Conservation (phyloP, 2,113 vertebrate species). For the Cyprinodon tularosa region DNA sequence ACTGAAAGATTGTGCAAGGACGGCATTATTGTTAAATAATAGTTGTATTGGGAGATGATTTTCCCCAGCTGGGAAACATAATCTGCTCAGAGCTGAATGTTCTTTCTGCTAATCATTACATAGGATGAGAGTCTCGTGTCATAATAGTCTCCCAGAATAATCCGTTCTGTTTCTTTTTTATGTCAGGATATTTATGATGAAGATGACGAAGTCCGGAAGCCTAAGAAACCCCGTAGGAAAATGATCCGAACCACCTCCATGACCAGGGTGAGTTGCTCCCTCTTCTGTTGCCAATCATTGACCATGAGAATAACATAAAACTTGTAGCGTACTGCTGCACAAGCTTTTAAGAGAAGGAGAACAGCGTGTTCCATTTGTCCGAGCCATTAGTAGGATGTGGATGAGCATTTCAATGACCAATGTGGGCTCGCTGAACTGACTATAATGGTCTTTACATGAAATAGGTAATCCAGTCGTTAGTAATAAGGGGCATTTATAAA, state of each 20-base stretch:
- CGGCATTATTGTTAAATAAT: too few relatives aligned
- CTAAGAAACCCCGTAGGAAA: slow-evolving; percentile 82
- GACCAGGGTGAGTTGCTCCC: slow-evolving; percentile 73
- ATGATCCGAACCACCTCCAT: slow-evolving; percentile 82
- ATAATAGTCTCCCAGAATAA: too few relatives aligned
- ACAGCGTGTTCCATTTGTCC: slow-evolving; percentile 54
- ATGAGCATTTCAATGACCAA: slow-evolving; percentile 62
- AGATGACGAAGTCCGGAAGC: slow-evolving; percentile 83
- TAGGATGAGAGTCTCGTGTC: too few relatives aligned
- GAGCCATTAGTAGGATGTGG: slow-evolving; percentile 64
- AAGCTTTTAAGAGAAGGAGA: slow-evolving; percentile 57
- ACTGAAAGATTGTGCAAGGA: too few relatives aligned
- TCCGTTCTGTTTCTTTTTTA: not conserved
- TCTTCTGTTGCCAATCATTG: slow-evolving; percentile 50
- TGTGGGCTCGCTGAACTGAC: slow-evolving; percentile 56
- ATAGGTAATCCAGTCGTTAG: slow-evolving; percentile 66
- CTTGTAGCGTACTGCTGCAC: slow-evolving; percentile 33
- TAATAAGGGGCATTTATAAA: slow-evolving; percentile 48
- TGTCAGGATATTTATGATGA: slow-evolving; percentile 84
- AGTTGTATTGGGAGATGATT: too few relatives aligned
- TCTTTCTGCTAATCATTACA: too few relatives aligned
- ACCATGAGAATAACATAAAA: slow-evolving; percentile 41
- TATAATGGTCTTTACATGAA: slow-evolving; percentile 65
- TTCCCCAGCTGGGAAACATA: too few relatives aligned
- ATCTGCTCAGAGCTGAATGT: too few relatives aligned